phyloP scores from a whole-genome alignment of 2,113 vertebrate species.

The Dasypus novemcinctus region DNA sequence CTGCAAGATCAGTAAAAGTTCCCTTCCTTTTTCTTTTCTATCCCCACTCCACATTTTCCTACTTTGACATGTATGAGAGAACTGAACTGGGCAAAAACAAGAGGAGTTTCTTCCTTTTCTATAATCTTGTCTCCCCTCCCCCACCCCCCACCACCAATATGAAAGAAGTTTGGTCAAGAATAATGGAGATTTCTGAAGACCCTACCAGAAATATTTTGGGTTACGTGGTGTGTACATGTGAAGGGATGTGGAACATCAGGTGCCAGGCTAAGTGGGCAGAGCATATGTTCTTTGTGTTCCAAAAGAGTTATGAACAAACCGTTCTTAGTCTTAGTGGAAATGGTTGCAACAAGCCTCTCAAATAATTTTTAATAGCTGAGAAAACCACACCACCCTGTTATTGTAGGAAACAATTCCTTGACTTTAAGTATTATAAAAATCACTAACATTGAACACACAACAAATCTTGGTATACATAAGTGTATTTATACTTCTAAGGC shows the following conservation, averaged over 20 bases:
- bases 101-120: neutral
- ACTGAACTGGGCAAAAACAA: neutral
- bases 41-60: neutral
- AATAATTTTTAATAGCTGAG: neutral
- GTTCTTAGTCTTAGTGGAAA: no score
- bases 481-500: neutral
- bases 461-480: neutral
- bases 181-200: neutral
- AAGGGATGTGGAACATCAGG: neutral
- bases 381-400: neutral
- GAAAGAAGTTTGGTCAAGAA: neutral
- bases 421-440: neutral
- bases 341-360: neutral
- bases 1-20: neutral
- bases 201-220: neutral
- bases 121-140: neutral
- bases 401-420: neutral
- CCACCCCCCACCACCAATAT: accelerated
- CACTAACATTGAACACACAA: neutral
- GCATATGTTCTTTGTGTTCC: neutral
- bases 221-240: neutral
- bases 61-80: neutral
- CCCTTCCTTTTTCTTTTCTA: neutral
- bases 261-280: neutral
- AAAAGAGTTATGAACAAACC: no score